These are phyloP conservation scores for Brachypteracias leptosomus DNA, from an alignment of 2,113 vertebrate species.

Conservation along the genomic window DNA sequence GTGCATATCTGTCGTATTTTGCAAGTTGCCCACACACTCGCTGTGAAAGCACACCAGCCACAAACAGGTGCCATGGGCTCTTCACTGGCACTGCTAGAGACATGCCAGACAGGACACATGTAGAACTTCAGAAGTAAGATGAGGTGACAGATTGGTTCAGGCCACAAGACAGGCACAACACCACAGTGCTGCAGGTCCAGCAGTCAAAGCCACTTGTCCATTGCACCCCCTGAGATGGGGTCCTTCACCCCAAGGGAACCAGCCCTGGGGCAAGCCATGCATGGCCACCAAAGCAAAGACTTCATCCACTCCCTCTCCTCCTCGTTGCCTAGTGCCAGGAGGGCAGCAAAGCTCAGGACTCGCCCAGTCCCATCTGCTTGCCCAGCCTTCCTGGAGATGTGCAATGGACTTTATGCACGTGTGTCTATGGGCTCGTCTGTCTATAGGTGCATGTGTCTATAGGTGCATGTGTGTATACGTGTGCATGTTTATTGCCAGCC, in stretches of 20 bases:
- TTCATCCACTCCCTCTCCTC: neutral
- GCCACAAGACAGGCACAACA: neutral
- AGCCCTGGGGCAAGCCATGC: neutral
- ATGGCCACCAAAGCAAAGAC: neutral
- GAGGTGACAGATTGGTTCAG: neutral
- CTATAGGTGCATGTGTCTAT: neutral
- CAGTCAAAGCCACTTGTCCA: fast-evolving
- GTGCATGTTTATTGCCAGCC: neutral
- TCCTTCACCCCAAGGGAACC: fast-evolving
- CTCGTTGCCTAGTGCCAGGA: neutral
- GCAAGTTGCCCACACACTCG: fast-evolving
- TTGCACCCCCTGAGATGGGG: fast-evolving
- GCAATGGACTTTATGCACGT: fast-evolving
- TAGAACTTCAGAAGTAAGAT: neutral
- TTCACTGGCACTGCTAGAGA: neutral
- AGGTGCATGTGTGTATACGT: neutral
- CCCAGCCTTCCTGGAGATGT: neutral
- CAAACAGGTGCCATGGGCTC: neutral
- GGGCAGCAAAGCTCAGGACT: fast-evolving
- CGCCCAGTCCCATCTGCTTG: fast-evolving
- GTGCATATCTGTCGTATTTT: neutral
- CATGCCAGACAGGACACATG: fast-evolving
- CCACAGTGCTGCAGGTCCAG: fast-evolving
- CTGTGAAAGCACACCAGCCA: neutral
- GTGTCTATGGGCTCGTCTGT: neutral